phyloP scores from a whole-genome alignment of 2,888 invertebrate species.

The Cryptophagus acutangulus region DNA sequence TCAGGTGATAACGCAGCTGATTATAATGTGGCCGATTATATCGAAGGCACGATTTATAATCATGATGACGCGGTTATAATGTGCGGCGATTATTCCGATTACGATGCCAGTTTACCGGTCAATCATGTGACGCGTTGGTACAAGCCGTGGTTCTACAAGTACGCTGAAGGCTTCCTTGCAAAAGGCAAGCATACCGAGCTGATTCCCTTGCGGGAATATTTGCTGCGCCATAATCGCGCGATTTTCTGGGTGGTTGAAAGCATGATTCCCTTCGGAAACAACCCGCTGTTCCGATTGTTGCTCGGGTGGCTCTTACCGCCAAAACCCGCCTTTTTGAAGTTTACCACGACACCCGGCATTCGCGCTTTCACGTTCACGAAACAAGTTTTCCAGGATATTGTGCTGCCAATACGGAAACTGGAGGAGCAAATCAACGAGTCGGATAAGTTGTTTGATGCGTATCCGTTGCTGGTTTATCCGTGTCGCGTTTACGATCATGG shows the following conservation, averaged over 20 bases:
- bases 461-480: conserved; percentile 65
- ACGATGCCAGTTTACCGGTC: conserved; percentile 50
- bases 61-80: conserved; percentile 61
- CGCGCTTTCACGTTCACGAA: conserved; percentile 65
- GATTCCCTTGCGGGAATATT: conserved; percentile 60
- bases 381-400: conserved; percentile 69
- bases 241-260: conserved; percentile 71
- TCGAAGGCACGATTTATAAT: conserved; percentile 62
- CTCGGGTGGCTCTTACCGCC: conserved; percentile 67
- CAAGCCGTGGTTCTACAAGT: conserved; percentile 70
- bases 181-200: conserved; percentile 55
- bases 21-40: conserved; percentile 54
- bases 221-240: conserved; percentile 61
- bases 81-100: conserved; percentile 61
- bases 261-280: conserved; percentile 67
- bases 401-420: conserved; percentile 59
- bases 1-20: conserved; percentile 54
- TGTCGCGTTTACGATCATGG: conserved; percentile 63
- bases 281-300: conserved; percentile 56
- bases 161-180: conserved; percentile 55
- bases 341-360: conserved; percentile 64
- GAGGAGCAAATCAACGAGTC: conserved; percentile 60
- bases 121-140: conserved; percentile 61
- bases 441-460: conserved; percentile 59
- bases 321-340: conserved; percentile 68